These are phyloP conservation scores for Aselliscus stoliczkanus DNA, from an alignment of 2,797 vertebrate genomes.

Conservation along the genomic window DNA sequence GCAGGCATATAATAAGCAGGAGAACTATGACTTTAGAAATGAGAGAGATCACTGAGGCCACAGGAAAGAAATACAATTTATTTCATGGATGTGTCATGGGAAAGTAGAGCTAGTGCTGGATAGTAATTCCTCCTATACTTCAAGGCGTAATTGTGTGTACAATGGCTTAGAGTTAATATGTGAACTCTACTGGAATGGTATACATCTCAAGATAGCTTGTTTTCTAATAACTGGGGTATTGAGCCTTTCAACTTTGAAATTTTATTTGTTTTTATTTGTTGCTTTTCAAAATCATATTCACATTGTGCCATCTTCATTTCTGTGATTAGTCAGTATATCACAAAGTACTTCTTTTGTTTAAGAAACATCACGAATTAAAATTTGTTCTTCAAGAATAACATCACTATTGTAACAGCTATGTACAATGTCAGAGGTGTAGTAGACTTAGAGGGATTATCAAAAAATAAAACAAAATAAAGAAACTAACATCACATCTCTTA, in stretches of 20 bases:
- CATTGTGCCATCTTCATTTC: neutral
- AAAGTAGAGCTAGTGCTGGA: neutral
- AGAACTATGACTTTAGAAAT: neutral
- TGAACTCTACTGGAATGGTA: neutral
- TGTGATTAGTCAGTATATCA: neutral
- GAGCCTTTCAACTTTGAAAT: neutral
- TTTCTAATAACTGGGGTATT: neutral
- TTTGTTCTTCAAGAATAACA: constrained; percentile 63
- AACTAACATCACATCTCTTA: constrained; percentile 31
- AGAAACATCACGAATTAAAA: constrained; percentile 63
- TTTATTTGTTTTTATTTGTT: neutral
- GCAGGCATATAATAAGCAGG: neutral
- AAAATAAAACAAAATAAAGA: too few species aligned
- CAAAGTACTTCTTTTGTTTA: constrained; percentile 34
- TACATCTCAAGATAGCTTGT: neutral
- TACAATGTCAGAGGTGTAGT: too few species aligned
- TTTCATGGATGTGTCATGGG: neutral
- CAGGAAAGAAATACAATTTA: neutral
- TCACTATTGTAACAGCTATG: too few species aligned
- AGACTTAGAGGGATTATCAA: too few species aligned
- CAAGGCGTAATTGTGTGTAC: neutral
- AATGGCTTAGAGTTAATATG: neutral
- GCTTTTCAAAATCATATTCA: neutral
- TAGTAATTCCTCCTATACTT: neutral
- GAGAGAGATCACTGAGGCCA: neutral